These are phyloP conservation scores for Glaucidium brasilianum DNA, from an alignment of 2,113 vertebrate species.

Conservation along the genomic window DNA sequence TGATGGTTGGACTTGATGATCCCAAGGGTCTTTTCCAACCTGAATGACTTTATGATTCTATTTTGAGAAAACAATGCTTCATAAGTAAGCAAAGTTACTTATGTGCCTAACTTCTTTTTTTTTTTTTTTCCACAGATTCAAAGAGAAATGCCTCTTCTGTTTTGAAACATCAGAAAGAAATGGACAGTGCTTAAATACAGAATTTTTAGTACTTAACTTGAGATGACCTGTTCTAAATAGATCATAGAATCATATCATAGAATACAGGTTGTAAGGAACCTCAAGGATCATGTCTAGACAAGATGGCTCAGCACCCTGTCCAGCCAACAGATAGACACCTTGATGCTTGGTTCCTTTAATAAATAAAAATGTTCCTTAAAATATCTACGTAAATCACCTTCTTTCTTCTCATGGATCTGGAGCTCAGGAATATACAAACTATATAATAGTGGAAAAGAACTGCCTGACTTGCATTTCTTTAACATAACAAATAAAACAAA, in stretches of 20 bases:
- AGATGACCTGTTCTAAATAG: background rate
- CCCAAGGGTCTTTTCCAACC: too few relatives aligned
- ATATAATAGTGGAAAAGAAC: background rate
- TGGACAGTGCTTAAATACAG: rapidly evolving
- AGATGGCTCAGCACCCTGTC: background rate
- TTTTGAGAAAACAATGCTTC: background rate
- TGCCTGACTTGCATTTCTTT: background rate
- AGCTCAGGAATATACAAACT: background rate
- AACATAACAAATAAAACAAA: background rate
- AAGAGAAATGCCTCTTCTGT: background rate
- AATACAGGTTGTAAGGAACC: background rate
- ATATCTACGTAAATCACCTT: background rate
- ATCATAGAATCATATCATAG: background rate
- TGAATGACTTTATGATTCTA: too few relatives aligned
- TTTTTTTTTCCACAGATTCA: background rate
- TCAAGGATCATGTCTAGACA: background rate
- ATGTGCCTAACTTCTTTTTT: background rate
- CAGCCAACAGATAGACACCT: background rate
- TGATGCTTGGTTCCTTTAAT: background rate
- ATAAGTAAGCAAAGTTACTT: background rate
- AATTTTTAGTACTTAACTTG: background rate
- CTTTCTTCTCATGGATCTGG: background rate
- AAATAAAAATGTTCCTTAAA: background rate
- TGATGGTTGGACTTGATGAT: too few relatives aligned
- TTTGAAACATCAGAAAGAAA: background rate